These are phyloP conservation scores for Bombyx mori DNA, from an alignment of 1,140 invertebrate genomes.

Conservation along the genomic window DNA sequence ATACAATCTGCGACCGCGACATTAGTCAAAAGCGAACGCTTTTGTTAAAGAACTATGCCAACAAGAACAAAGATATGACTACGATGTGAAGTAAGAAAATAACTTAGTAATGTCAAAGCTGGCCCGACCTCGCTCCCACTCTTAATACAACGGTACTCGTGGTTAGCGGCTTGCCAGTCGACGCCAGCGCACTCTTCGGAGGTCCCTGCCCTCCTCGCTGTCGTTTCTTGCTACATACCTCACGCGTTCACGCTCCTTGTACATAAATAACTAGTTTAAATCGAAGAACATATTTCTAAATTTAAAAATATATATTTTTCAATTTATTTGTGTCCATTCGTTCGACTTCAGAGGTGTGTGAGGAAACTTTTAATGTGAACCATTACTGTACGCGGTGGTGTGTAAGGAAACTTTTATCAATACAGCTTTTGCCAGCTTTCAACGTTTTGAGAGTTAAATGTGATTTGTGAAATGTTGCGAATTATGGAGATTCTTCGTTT, in stretches of 20 bases:
- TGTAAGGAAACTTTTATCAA: conserved; percentile 26
- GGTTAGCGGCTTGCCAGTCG: conserved; percentile 26
- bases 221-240: background rate
- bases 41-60: conserved; percentile 6
- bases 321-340: background rate
- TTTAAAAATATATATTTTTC: background rate
- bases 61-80: conserved; percentile 43
- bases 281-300: background rate
- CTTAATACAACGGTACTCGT: conserved; percentile 56
- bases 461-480: conserved; percentile 46
- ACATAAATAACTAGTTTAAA: background rate
- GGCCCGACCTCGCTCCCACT: conserved; percentile 47
- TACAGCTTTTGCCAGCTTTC: conserved; percentile 23
- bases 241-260: too few relatives aligned
- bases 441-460: conserved; percentile 23
- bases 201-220: conserved; percentile 51
- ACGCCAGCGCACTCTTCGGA: conserved; percentile 36
- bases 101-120: conserved; percentile 53
- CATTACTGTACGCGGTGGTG: conserved; percentile 16
- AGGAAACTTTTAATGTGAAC: conserved; percentile 4
- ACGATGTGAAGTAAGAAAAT: conserved; percentile 53
- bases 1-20: background rate
- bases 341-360: background rate
- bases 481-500: conserved; percentile 39
- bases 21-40: conserved; percentile 4